A percentile compares a stretch with the other conserved stretches of the same genome.
Evolutionary conservation across 2,113 vertebrate species (phyloP).

Genomic region (Rhodinocichla rosea): DNA sequence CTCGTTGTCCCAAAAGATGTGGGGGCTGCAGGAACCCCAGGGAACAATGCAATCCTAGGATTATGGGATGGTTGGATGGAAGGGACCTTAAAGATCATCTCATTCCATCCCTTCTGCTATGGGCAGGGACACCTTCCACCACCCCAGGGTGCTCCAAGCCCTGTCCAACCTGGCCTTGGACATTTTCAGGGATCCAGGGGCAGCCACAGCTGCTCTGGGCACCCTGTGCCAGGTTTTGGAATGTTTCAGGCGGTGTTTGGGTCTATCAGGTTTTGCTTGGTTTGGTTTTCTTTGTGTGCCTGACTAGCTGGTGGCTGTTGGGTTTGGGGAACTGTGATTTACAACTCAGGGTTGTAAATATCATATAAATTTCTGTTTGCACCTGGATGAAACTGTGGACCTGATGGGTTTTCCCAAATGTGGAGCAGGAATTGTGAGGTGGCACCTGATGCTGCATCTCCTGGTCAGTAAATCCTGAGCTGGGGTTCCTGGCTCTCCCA

Average conservation of each 20-base stretch:
- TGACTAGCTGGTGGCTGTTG: neutral
- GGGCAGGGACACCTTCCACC: neutral
- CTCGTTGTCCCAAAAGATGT: neutral
- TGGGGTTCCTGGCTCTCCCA: neutral
- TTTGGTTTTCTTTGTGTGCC: neutral
- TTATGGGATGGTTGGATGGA: neutral
- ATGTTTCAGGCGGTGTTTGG: neutral
- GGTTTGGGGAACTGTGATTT: neutral
- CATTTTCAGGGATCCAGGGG: neutral
- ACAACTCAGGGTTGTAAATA: neutral
- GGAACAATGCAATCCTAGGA: rapidly evolving
- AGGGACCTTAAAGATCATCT: neutral
- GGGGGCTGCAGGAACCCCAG: neutral
- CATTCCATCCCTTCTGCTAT: neutral
- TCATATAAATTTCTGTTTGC: neutral
- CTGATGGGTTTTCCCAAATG: neutral
- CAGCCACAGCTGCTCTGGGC: neutral
- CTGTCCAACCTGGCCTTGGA: rapidly evolving
- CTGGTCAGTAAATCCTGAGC: neutral
- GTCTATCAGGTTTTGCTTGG: rapidly evolving
- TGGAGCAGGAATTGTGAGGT: neutral
- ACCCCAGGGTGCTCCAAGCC: neutral
- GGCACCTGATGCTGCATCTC: neutral
- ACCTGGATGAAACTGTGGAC: neutral
- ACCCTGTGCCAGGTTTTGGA: neutral